phyloP scores from a whole-genome alignment of 64 coral and sea anemone genomes.

The Dendronephthya gigantea region DNA sequence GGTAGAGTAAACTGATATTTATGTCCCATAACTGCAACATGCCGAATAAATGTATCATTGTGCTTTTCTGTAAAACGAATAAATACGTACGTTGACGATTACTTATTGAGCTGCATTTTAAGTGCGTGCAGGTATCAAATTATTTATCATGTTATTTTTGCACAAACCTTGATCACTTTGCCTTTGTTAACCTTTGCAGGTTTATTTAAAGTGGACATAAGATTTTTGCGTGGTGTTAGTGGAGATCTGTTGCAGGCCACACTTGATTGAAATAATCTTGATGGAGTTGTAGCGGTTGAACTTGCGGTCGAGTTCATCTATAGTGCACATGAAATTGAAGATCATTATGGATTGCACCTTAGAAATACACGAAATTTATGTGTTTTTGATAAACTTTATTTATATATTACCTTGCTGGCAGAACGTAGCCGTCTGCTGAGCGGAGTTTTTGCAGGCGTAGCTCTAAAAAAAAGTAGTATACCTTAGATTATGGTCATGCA shows the following conservation, averaged over 20 bases:
- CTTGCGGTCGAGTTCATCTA: neutral
- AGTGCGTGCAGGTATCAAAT: too few relatives aligned
- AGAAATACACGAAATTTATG: neutral
- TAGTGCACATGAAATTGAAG: neutral
- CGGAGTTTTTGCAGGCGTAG: neutral
- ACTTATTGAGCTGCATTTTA: too few relatives aligned
- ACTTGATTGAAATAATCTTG: neutral
- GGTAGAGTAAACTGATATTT: too few relatives aligned
- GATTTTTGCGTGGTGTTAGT: neutral
- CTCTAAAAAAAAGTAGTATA: neutral
- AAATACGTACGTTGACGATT: too few relatives aligned
- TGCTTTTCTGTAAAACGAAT: too few relatives aligned
- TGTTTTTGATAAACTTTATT: neutral
- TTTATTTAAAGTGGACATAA: neutral
- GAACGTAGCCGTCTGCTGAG: neutral
- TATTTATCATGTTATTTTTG: too few relatives aligned
- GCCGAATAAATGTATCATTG: too few relatives aligned
- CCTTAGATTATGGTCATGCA: too few relatives aligned
- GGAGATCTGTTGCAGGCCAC: neutral
- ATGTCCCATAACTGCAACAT: too few relatives aligned
- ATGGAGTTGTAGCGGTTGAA: neutral
- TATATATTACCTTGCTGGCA: conserved; percentile 1
- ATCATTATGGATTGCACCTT: neutral
- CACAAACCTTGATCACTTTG: neutral
- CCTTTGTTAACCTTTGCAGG: neutral